A percentile compares a stretch with the other conserved stretches of the same genome.
phyloP scores from a whole-genome alignment of 2,888 invertebrate genomes.

The Atethmia centrago region DNA sequence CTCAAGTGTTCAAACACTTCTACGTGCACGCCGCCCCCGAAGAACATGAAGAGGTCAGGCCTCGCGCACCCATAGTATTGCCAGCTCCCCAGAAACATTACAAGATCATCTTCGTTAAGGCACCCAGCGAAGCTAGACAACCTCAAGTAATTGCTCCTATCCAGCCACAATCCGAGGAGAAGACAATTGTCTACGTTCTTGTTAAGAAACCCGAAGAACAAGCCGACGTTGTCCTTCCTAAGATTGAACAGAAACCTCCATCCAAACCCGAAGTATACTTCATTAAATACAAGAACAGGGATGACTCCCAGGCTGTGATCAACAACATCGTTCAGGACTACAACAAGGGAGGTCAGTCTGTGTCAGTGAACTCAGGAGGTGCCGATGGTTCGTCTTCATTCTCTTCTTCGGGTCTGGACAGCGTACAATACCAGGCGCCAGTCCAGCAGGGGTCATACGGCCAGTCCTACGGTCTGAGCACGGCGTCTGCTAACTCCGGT shows the following conservation, averaged over 20 bases:
- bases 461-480: conserved; percentile 36
- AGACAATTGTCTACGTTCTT: conserved; percentile 94
- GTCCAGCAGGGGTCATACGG: conserved; percentile 11
- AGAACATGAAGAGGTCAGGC: conserved; percentile 88
- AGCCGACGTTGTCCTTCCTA: conserved; percentile 92
- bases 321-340: conserved; percentile 86
- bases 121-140: conserved; percentile 92
- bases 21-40: conserved; percentile 88
- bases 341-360: conserved; percentile 70
- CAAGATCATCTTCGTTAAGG: conserved; percentile 95
- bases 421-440: conserved; percentile 50
- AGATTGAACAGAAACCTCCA: conserved; percentile 92
- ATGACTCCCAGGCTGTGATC: conserved; percentile 85
- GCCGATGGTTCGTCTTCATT: conserved; percentile 23
- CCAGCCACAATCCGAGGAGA: conserved; percentile 92
- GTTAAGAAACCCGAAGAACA: conserved; percentile 94
- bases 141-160: conserved; percentile 92
- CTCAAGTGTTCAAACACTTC: conserved; percentile 92
- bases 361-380: conserved; percentile 51
- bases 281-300: conserved; percentile 94
- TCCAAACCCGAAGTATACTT: conserved; percentile 95
- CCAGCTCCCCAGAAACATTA: conserved; percentile 94
- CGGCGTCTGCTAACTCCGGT: conserved; percentile 33
- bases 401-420: conserved; percentile 42
- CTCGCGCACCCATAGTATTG: conserved; percentile 90